Conservation (phyloP, 1,140 invertebrate genomes). For the Halictus rubicundus region DNA sequence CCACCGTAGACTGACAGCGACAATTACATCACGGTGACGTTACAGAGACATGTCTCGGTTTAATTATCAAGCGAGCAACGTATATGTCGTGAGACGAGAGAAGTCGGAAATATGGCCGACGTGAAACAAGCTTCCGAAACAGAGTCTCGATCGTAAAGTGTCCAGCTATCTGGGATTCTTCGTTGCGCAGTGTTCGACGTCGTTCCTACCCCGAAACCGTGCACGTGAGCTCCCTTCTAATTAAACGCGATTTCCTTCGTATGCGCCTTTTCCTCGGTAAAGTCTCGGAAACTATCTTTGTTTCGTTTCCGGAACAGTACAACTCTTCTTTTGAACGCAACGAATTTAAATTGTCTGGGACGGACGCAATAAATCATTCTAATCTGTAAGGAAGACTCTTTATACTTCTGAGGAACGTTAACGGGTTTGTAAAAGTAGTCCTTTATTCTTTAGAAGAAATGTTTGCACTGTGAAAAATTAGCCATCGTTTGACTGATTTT, state of each 20-base stretch:
- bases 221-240: conserved; percentile 2
- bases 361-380: too few species aligned
- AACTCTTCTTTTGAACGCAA: not conserved
- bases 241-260: conserved; percentile 11
- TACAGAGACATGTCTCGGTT: not conserved
- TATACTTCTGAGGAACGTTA: too few species aligned
- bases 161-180: conserved; percentile 4
- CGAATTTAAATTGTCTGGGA: too few species aligned
- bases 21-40: not conserved
- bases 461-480: too few species aligned
- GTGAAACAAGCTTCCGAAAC: not conserved
- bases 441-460: too few species aligned
- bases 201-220: not conserved
- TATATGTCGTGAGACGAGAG: too few species aligned
- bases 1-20: not conserved
- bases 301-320: not conserved
- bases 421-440: too few species aligned
- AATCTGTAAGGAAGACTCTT: too few species aligned
- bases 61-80: not conserved
- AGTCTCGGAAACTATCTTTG: conserved; percentile 5
- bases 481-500: too few species aligned
- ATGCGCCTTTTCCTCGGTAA: not conserved
- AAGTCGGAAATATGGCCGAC: not conserved
- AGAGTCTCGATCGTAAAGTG: conserved; percentile 13
- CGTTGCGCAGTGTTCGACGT: too few species aligned